Base-by-base conservation (phyloP, 2,113 vertebrate genomes). In the Myotis davidii region DNA sequence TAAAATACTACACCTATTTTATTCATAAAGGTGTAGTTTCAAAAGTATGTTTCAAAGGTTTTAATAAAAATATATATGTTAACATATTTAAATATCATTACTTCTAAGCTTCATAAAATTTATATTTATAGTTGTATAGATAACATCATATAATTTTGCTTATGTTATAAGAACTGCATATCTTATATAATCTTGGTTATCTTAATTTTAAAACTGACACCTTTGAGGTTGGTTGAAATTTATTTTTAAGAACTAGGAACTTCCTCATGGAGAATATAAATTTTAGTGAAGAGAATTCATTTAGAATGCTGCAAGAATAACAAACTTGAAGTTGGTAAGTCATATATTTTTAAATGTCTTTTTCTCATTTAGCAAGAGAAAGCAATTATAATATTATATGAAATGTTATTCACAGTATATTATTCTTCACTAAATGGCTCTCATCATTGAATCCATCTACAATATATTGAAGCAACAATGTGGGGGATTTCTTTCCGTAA, bases 131-230 rank as follows among this genome's bases (percentile, higher is more conserved):
- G 74, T 69, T 87, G 21, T 11, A 87, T 56, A 67, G 39, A 34
- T 29, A 74, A 74, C 21, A 18, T 27, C n/a, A 13, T 9, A 56
- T n/a, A 67, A 83, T 16, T 76, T 77, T 73, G 23, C 5, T 73
- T 82, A 50, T 78, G 52, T 50, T 79, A 37, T 42, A 87, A 76
- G 81, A 94, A 17, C 2, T 29, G 48, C 23, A 64, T 16, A 23
- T 17, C 21, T 14, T 34, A 59, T 21, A 52, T 82, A 70, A 82
- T 32, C 64, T 73, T 69, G 6, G 1, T 42, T 45, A 81, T 32
- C 29, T 56, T 90, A 29, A 37, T 96, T 88, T 88, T 72, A 72
- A 97, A 95, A 67, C 25, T 70, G 11, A 13, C 9, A 72, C 88
- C 12, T 76, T 34, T 90, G 54, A 88, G 45, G 48, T 88, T 77